Evolutionary conservation across 1,140 invertebrate genomes (phyloP).

Genomic region (Eurosta solidaginis): DNA sequence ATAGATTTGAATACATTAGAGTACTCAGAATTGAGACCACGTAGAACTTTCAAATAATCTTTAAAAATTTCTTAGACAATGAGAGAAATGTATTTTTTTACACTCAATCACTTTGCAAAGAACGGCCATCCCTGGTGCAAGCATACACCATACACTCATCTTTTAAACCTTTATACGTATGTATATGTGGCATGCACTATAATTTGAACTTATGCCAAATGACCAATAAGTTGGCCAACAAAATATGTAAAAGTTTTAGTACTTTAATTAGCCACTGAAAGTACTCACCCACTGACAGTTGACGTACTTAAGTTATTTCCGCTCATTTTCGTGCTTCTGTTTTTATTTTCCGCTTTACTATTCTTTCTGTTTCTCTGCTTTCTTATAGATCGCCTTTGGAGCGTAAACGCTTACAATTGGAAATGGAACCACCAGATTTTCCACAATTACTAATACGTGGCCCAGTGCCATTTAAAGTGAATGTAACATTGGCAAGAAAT

Average conservation of each 20-base stretch:
- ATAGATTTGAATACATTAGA: too few relatives aligned
- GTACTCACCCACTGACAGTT: not conserved
- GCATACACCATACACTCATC: too few relatives aligned
- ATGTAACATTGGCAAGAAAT: slow-evolving; percentile 62
- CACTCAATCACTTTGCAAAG: too few relatives aligned
- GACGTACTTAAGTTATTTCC: not conserved
- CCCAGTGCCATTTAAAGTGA: slow-evolving; percentile 74
- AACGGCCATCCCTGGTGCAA: too few relatives aligned
- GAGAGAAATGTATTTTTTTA: too few relatives aligned
- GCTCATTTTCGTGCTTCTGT: not conserved
- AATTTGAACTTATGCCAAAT: slow-evolving; percentile 19
- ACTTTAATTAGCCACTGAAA: slow-evolving; percentile 10
- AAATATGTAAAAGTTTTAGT: slow-evolving; percentile 9
- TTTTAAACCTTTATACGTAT: not conserved
- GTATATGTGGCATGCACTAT: not conserved
- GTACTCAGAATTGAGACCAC: too few relatives aligned
- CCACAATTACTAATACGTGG: slow-evolving; percentile 66
- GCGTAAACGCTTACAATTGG: slow-evolving; percentile 65
- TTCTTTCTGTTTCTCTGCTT: not conserved
- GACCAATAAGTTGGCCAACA: not conserved
- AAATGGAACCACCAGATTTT: slow-evolving; percentile 63
- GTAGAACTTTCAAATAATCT: too few relatives aligned
- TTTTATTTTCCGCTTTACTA: not conserved
- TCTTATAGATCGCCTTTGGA: slow-evolving; percentile 60
- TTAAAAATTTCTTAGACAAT: too few relatives aligned